Evolutionary conservation across 2,113 vertebrate species (phyloP).

Genomic region (Paramormyrops kingsleyae): DNA sequence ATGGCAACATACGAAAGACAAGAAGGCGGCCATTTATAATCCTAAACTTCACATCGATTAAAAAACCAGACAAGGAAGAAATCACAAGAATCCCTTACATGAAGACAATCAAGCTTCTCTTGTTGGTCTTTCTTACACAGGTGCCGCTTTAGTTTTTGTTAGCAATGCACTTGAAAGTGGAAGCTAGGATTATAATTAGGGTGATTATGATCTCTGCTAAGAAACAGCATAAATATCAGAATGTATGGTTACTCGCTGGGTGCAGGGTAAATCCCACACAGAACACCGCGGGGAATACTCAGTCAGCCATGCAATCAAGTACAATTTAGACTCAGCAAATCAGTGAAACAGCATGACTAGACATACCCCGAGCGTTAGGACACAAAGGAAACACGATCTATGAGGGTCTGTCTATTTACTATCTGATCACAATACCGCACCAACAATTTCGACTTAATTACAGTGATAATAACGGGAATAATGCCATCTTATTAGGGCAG

Average conservation of each 20-base stretch:
- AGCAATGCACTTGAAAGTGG: background rate
- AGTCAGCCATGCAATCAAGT: background rate
- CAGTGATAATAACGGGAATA: background rate
- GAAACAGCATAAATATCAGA: background rate
- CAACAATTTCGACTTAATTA: background rate
- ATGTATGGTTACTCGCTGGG: background rate
- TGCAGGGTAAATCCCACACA: background rate
- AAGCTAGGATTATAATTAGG: background rate
- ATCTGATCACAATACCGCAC: background rate
- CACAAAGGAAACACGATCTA: background rate
- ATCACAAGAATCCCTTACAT: background rate
- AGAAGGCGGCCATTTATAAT: background rate
- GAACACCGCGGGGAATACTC: background rate
- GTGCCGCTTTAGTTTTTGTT: background rate
- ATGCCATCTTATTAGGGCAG: background rate
- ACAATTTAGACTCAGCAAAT: background rate
- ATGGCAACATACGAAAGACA: background rate
- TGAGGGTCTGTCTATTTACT: background rate
- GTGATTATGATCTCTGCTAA: background rate
- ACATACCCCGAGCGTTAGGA: background rate
- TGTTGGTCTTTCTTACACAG: background rate
- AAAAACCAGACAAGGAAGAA: background rate
- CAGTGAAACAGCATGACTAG: background rate
- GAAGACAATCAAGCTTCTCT: background rate
- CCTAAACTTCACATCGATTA: background rate